Evolutionary conservation across 2,888 invertebrate genomes (phyloP).

Genomic region (Drosophila setosimentum): DNA sequence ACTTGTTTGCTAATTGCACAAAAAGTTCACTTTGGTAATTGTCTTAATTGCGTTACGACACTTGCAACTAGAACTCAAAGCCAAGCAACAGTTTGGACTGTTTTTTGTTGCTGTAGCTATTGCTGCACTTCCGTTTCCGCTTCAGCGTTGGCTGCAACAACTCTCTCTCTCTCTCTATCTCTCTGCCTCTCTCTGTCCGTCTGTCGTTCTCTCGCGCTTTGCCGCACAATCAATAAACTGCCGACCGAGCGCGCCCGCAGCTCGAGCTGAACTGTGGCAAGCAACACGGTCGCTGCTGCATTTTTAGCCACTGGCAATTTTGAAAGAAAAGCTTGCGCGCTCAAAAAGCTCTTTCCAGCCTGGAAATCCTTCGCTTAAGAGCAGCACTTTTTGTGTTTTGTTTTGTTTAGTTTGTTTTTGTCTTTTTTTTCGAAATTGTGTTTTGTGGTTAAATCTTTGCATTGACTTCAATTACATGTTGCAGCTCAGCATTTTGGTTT

Average conservation of each 20-base stretch:
- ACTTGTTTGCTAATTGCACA: conserved; percentile 40
- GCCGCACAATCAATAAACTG: conserved; percentile 45
- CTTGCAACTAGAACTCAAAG: conserved; percentile 17
- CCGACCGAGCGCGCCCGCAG: conserved; percentile 68
- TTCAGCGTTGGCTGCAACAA: conserved; percentile 44
- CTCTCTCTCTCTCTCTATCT: neutral
- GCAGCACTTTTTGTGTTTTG: neutral
- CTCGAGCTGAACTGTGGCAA: conserved; percentile 73
- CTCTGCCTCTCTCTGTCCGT: too few relatives aligned
- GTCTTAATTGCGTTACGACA: conserved; percentile 62
- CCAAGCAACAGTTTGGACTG: conserved; percentile 72
- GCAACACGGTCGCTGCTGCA: conserved; percentile 37
- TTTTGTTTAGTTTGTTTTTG: neutral
- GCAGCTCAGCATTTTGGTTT: neutral
- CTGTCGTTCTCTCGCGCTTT: neutral
- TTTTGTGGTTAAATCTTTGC: conserved; percentile 1
- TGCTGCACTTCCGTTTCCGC: conserved; percentile 76
- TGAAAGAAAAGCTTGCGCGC: conserved; percentile 10
- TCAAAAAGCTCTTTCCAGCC: conserved; percentile 57
- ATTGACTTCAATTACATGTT: conserved; percentile 1
- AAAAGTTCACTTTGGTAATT: conserved; percentile 64
- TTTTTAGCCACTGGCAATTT: conserved; percentile 37
- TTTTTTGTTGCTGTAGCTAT: conserved; percentile 40
- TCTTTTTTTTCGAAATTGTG: too few relatives aligned
- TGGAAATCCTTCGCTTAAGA: conserved; percentile 36